phyloP scores from a whole-genome alignment of 2,797 vertebrate genomes.

The Acanthurus lineatus region DNA sequence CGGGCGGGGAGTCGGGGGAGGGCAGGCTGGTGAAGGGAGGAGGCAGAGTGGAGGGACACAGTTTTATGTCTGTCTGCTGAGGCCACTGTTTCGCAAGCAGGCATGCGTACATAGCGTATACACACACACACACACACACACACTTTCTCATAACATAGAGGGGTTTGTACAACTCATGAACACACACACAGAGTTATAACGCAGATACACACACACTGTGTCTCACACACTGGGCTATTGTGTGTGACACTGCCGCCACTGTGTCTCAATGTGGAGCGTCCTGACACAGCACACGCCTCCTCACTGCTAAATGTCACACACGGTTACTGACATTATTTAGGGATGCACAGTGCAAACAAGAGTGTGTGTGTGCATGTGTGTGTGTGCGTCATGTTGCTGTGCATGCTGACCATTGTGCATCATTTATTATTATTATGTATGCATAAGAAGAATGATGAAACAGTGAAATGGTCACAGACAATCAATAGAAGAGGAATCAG shows the following conservation, averaged over 20 bases:
- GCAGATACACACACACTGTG: conserved; percentile 26
- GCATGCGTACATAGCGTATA: conserved; percentile 48
- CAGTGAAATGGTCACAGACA: too few species aligned
- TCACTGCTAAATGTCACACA: conserved; percentile 67
- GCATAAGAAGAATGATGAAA: too few species aligned
- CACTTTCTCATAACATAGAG: conserved; percentile 44
- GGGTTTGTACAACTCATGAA: conserved; percentile 41
- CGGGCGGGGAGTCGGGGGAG: not conserved
- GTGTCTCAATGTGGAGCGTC: conserved; percentile 59
- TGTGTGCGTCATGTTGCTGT: not conserved
- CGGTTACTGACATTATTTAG: conserved; percentile 35
- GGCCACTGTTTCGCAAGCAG: conserved; percentile 36
- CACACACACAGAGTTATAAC: conserved; percentile 46
- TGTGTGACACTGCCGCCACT: conserved; percentile 68
- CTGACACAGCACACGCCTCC: conserved; percentile 72
- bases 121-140: conserved; percentile 36
- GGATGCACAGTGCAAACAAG: conserved; percentile 26
- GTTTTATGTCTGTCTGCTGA: conserved; percentile 30
- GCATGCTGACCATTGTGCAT: not conserved
- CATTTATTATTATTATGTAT: not conserved
- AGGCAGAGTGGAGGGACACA: not conserved
- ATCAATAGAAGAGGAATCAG: not conserved
- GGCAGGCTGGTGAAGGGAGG: not conserved
- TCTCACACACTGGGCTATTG: conserved; percentile 70
- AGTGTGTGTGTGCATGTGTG: conserved; percentile 9